Evolutionary conservation across 2,888 invertebrate genomes (phyloP).

Genomic region (Lasioglossum oenotherae): DNA sequence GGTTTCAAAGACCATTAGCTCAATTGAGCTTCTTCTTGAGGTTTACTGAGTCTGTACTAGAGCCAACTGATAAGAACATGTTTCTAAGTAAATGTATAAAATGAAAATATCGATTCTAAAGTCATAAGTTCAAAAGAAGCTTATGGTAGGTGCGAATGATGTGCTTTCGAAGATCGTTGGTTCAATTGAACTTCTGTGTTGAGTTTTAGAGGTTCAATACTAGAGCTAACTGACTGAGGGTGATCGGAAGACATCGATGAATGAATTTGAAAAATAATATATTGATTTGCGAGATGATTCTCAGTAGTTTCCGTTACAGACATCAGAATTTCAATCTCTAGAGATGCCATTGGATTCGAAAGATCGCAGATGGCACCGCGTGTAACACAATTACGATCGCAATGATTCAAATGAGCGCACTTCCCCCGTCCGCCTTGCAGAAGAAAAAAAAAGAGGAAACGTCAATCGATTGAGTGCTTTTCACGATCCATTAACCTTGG

Average conservation of each 20-base stretch:
- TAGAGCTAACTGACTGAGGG: background rate
- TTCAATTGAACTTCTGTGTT: background rate
- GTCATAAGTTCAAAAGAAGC: background rate
- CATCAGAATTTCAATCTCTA: background rate
- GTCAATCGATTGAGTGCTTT: slow-evolving; percentile 60
- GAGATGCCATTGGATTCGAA: background rate
- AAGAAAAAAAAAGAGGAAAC: slow-evolving; percentile 37
- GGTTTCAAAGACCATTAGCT: background rate
- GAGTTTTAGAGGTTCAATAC: background rate
- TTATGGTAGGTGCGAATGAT: background rate
- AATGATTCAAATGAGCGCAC: background rate
- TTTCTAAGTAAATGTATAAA: background rate
- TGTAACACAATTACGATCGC: slow-evolving; percentile 13
- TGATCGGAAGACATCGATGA: too few relatives aligned
- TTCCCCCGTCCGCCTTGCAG: slow-evolving; percentile 5
- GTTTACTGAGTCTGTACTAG: background rate
- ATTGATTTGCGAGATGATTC: background rate
- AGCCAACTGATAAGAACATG: background rate
- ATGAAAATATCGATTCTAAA: background rate
- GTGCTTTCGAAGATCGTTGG: too few relatives aligned
- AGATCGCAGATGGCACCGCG: background rate
- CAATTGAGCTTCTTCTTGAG: background rate
- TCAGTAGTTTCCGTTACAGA: background rate
- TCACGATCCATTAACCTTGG: slow-evolving; percentile 69
- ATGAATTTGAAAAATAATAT: background rate